Base-by-base conservation (phyloP, 1,140 invertebrate genomes). In the Drosophila carrolli region DNA sequence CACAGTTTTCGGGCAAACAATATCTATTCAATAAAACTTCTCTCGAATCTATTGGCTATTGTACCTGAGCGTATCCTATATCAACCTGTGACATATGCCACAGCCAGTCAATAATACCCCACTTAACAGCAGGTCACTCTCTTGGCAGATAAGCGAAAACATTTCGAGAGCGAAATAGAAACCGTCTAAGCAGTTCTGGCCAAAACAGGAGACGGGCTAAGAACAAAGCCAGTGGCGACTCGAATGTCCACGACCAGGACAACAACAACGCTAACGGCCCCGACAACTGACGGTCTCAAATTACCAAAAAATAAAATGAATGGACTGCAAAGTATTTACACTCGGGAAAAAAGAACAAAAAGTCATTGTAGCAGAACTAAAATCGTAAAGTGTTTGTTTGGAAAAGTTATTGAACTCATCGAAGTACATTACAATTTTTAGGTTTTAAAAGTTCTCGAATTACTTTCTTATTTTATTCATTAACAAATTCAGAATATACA, bases 111-210 rank as follows among this genome's bases (percentile, higher is more conserved):
- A 41, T 47, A 29, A 37, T 57, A 75, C 47, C 46, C 62, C 62
- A 66, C 74, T 77, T 60, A 46, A 41, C 62, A 40, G 29, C 32
- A 61, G 61, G 46, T 50, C 62, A 61, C 50, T 82, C 38, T 46
- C 29, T 23, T 38, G 41, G 32, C 38, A 75, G 82, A 83, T 88
- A 89, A 79, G 65, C 66, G 58, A 79, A 79, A 81, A 66, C 58
- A 75, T 74, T 85, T 81, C 43, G 60, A 77, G 68, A 72, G 75
- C 66, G 82, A 75, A 81, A 86, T 78, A 67, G 76, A 86, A 82
- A 73, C 83, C 79, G 65, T 58, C 40, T 58, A 78, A 38, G 43
- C 38, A 68, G 19, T 57, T 48, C 14, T 67, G 55, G 47, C 72
- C 70, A 56, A 48, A 71, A 56, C 68, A 51, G 59, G 35, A 56